Evolutionary conservation across 2,888 invertebrate species (phyloP), one percentile per base, ranked within the genome.

Genomic region (Rhingia rostrata): DNA sequence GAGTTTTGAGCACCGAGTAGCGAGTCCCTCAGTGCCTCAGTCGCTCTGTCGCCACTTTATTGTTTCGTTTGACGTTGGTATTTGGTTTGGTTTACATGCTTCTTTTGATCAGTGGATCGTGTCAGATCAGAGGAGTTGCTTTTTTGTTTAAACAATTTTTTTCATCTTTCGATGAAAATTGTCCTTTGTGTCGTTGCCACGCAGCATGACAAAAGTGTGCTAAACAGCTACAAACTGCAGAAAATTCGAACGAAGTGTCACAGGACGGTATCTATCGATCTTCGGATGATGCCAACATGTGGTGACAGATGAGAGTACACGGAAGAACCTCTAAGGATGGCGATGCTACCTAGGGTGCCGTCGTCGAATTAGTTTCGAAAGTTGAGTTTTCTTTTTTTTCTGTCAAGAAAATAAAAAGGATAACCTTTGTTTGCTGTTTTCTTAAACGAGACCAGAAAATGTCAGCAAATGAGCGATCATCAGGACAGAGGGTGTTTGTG

Each of bases 401-500:
- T 49, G 14, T 30, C 6, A n/a, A 41, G 7, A 43, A 12, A 72
- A 54, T 41, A 67, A 63, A 60, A 60, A 69, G 79, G 67, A 73
- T 69, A n/a, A 9, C 43, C 53, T 63, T 79, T 60, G 73, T 80
- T 79, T 64, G 49, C 4, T 58, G 43, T 70, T 66, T 73, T 74
- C 82, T 54, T 63, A 53, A 75, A 84, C 64, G 41, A 75, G 74
- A 70, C 74, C 79, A 84, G 84, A 80, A 83, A 73, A 79, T 75
- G 84, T 84, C 84, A 84, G 69, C 74, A 84, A 84, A 84, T 84
- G 84, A 84, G 74, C 84, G 84, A 84, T 84, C 84, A 84, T 84
- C 80, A 80, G 80, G 66, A 64, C 84, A 6, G 64, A 79, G 63
- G 74, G 80, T 80, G 84, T 75, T 64, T 75, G 84, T 70, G 70